Conservation (phyloP, 2,113 vertebrate species). For the Atractosteus spatula region DNA sequence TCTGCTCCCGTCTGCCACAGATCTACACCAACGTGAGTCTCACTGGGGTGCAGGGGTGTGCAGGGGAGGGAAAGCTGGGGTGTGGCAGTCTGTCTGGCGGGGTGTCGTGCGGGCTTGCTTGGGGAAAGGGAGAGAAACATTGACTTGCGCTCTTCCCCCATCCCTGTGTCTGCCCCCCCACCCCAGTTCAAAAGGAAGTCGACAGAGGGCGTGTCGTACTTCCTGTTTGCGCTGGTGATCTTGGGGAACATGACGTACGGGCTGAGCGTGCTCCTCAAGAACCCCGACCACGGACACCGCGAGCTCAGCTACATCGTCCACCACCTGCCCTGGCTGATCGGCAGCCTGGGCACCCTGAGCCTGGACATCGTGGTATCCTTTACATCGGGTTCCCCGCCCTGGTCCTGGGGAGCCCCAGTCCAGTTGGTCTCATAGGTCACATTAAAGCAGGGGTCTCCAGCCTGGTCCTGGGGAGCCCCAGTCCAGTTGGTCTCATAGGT, state of each 20-base stretch:
- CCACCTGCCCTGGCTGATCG: slow-evolving; percentile 93
- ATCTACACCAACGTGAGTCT: slow-evolving; percentile 87
- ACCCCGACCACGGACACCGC: slow-evolving; percentile 69
- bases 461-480: slow-evolving; percentile 7
- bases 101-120: too few species aligned
- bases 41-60: not conserved
- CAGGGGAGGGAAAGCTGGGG: not conserved
- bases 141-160: not conserved
- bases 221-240: slow-evolving; percentile 88
- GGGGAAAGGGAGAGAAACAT: not conserved
- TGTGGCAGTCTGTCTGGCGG: not conserved
- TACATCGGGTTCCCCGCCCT: not conserved
- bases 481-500: not conserved
- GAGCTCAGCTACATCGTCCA: slow-evolving; percentile 79
- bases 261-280: slow-evolving; percentile 84
- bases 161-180: not conserved
- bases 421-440: not conserved
- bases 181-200: slow-evolving; percentile 81
- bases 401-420: not conserved
- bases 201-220: slow-evolving; percentile 81
- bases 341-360: slow-evolving; percentile 85
- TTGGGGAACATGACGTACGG: slow-evolving; percentile 85
- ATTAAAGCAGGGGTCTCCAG: not conserved
- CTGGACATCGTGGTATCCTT: slow-evolving; percentile 83
- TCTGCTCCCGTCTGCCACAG: slow-evolving; percentile 85